Base-by-base conservation (phyloP, 2,113 vertebrate genomes). In the Esox niger region DNA sequence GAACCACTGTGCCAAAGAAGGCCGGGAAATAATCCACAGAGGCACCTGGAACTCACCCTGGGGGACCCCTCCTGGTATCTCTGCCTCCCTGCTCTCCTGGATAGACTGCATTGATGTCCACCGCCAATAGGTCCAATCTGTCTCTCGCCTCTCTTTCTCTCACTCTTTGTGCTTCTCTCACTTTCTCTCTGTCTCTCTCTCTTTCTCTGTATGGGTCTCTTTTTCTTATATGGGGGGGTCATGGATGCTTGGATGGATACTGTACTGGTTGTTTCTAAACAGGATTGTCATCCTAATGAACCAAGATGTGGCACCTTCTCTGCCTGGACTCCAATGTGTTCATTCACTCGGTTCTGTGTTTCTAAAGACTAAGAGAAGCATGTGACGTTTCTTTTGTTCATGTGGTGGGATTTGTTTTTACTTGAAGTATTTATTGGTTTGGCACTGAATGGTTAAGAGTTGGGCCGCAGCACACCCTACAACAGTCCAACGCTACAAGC, bases 1-100 rank as follows among this genome's bases (percentile, higher is more conserved):
- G 96, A 81, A 93, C 95, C 0, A 69, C 91, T 0, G 93, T 85
- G 91, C 93, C 95, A 89, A 98, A 96, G 93, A 98, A 89, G 69
- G 82, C 76, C 9, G 84, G 90, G 71, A 92, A 92, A 71, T 92
- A 88, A 80, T 78, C 52, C 23, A 2, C n/a, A 33, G 30, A 31
- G 20, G 76, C 64, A 2, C 69, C 60, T 3, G 38, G 38, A 43
- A 43, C 15, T 43, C 38, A n/a, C n/a, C n/a, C n/a, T 43, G 38
- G 38, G 38, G 38, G 13, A 31, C 0, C 49, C 38, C 4, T 27
- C 69, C 27, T 52, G 4, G 47, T 17, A 21, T 52, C 47, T 15
- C 11, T 52, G 15, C 57, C 78, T 66, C 74, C 71, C 35, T 32
- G 75, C 81, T 84, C 63, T 81, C 76, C 69, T 71, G 68, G 73